These are phyloP conservation scores for Gallinago solitaria DNA, from an alignment of 2,797 vertebrate genomes.

Conservation along the genomic window DNA sequence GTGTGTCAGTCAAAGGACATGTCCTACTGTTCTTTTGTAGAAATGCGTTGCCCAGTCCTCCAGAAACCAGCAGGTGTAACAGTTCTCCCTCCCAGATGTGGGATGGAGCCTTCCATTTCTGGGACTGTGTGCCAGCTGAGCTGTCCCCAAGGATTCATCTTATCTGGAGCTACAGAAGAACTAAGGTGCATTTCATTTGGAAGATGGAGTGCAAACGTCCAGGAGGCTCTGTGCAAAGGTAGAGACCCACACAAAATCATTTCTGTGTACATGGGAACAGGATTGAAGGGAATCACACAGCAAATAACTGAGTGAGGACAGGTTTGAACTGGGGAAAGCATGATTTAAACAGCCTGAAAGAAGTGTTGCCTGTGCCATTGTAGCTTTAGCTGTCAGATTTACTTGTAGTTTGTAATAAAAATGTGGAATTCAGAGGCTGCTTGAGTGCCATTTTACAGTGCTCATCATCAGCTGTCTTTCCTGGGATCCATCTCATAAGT, in stretches of 20 bases:
- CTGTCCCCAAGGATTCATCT: conserved; percentile 86
- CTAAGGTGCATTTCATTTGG: conserved; percentile 86
- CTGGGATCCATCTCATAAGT: not conserved
- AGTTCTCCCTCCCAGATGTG: conserved; percentile 84
- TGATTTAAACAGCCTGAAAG: not conserved
- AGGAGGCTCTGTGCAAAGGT: conserved; percentile 89
- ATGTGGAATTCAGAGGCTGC: not conserved
- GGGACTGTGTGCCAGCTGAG: conserved; percentile 85
- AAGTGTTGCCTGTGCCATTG: not conserved
- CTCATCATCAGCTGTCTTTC: not conserved
- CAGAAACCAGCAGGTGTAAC: conserved; percentile 78
- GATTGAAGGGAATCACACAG: not conserved
- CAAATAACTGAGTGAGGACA: not conserved
- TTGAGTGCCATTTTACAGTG: not conserved
- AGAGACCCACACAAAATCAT: conserved; percentile 8
- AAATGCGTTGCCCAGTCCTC: conserved; percentile 85
- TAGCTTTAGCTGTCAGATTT: not conserved
- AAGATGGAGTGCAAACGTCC: conserved; percentile 86
- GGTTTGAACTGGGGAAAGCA: not conserved
- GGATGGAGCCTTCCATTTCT: conserved; percentile 76
- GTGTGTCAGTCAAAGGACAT: not conserved
- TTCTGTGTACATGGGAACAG: not conserved
- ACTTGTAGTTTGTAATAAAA: not conserved
- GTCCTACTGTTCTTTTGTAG: conserved; percentile 67
- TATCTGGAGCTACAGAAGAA: conserved; percentile 83